A percentile compares a stretch with the other conserved stretches of the same genome.
Conservation (phyloP, 1,140 invertebrate species). For the Drosophila burlai region DNA sequence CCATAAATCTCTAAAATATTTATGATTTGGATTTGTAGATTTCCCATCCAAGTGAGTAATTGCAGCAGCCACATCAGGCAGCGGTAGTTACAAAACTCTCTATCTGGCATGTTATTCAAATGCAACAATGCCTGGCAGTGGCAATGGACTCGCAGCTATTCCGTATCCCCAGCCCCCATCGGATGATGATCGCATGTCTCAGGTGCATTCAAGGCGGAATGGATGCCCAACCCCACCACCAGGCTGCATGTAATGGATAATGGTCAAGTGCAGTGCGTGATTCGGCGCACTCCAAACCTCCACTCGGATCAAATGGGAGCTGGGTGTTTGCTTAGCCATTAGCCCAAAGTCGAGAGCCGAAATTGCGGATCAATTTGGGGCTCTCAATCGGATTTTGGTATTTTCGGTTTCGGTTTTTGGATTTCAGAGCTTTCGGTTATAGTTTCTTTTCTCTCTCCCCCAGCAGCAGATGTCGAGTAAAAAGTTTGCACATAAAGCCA, state of each 20-base stretch:
- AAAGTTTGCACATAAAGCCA: constrained; percentile 60
- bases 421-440: constrained; percentile 13
- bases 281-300: constrained; percentile 38
- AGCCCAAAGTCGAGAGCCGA: constrained; percentile 22
- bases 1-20: constrained; percentile 6
- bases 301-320: constrained; percentile 8
- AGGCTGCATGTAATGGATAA: constrained; percentile 20
- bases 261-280: constrained; percentile 55
- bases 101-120: constrained; percentile 41
- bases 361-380: constrained; percentile 49
- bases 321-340: constrained; percentile 49
- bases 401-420: constrained; percentile 27
- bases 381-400: constrained; percentile 30
- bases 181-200: constrained; percentile 49
- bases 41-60: constrained; percentile 14
- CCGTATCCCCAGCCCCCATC: constrained; percentile 5
- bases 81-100: constrained; percentile 22
- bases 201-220: constrained; percentile 44
- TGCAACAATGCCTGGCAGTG: constrained; percentile 36
- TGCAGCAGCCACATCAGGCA: not conserved
- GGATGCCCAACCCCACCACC: constrained; percentile 15
- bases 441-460: constrained; percentile 34
- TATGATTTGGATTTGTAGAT: constrained; percentile 20
- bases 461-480: constrained; percentile 25
- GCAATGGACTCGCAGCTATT: constrained; percentile 46